Evolutionary conservation across 2,113 vertebrate species (phyloP), one percentile per base, ranked within the genome.

Genomic region (Protobothrops mucrosquamatus): DNA sequence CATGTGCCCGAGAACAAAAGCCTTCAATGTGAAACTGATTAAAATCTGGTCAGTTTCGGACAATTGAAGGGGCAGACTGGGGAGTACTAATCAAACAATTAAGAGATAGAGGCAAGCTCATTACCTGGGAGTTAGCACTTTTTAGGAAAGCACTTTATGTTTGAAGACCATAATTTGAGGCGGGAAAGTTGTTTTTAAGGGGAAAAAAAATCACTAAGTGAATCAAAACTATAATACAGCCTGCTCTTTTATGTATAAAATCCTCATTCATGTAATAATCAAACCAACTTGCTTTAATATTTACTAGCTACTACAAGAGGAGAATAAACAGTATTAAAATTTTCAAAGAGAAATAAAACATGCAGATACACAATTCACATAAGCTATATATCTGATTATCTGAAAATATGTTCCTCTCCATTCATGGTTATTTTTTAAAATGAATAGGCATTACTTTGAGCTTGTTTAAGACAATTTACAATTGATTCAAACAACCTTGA

Each of bases 141-240:
- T 61, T 61, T 61, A 61, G 23, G 24, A 61, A 61, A 26, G 6
- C 57, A 26, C 8, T 0, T 56, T 56, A 56, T 56, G 6, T 96
- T 97, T 95, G 81, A 74, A 69, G 89, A 95, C 92, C 61, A 95
- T 91, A 51, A 95, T 93, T 85, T 56, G 85, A 93, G 39, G 91
- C 6, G 1, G 55, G 20, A 56, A 56, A 56, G 91, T 94, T 93
- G 93, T 95, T 69, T 88, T 94, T 93, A 89, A 94, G 93, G 56
- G 93, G 95, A 26, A n/a, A 92, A 43, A 34, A 92, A 94, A 85
- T 94, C 88, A 94, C 64, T 94, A 93, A 59, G 92, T 54, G 55
- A 89, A 94, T 34, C n/a, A 93, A 92, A 90, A 81, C 59, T 94
- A 87, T 88, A 95, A 46, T 69, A 0, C 86, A 51, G 85, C 94